Base-by-base conservation (phyloP, 2,797 vertebrate species). In the Scleropages formosus region DNA sequence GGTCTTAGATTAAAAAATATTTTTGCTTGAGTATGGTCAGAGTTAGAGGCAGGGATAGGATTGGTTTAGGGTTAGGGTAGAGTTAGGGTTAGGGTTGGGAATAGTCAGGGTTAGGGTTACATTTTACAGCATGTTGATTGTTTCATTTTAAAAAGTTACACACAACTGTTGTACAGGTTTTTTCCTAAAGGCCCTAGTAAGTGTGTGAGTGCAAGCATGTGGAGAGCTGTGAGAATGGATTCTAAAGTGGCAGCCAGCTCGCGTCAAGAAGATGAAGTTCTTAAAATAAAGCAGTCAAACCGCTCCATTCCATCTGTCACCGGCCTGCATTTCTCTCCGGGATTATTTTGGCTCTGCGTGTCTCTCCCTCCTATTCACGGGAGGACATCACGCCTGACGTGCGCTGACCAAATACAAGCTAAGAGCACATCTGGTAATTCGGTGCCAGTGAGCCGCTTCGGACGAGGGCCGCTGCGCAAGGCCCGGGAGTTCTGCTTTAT, bases 271-370 rank as follows among this genome's bases (percentile, higher is more conserved):
- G 82, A 85, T 83, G 81, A 77, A 81, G 72, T 85, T 79, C 80
- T 82, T 82, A 80, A 82, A 88, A 87, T 89, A 83, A 85, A 87
- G 79, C 85, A 86, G 79, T 89, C 84, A 85, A 39, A 81, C 77
- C 80, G 79, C 83, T 87, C 78, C 78, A 74, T 84, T 83, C 85
- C 83, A 85, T 89, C 88, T 86, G 86, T 88, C 88, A 87, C 73
- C 53, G 73, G 65, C 11, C 60, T 56, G 26, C 72, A 72, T 70
- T 60, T 24, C 31, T 74, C 76, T 83, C 78, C 77, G 84, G 24
- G 61, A 86, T 83, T 79, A 82, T 80, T 79, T 84, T 87, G 85
- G 88, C 87, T 83, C 74, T 74, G 63, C 66, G 74, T 74, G 80
- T 72, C 83, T 85, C 75, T 82, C 31, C 47, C 67, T 79, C 77